phyloP scores from a whole-genome alignment of 2,113 vertebrate genomes.

The Hippocampus abdominalis region DNA sequence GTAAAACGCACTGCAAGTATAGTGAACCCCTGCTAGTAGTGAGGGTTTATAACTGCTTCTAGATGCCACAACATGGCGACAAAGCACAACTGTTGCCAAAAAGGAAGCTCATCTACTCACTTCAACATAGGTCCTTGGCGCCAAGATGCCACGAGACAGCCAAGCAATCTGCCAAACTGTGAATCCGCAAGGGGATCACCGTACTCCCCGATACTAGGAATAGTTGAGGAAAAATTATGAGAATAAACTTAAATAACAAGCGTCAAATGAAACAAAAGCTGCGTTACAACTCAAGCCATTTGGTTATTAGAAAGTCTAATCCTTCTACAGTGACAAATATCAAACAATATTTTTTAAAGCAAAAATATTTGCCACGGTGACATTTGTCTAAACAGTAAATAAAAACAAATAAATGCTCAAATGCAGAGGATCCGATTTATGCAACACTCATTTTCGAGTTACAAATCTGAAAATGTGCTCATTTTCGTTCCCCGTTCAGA shows the following conservation, averaged over 20 bases:
- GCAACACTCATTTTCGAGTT: not conserved
- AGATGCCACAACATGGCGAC: not conserved
- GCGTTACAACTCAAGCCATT: not conserved
- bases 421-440: not conserved
- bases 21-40: not conserved
- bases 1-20: constrained; percentile 1
- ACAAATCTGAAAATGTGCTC: not conserved
- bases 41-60: not conserved
- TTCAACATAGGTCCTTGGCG: not conserved
- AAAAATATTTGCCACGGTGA: not conserved
- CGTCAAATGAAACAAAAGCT: not conserved
- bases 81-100: not conserved
- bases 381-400: not conserved
- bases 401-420: not conserved
- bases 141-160: no score
- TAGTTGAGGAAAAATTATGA: not conserved
- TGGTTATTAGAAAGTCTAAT: not conserved
- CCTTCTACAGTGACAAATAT: not conserved
- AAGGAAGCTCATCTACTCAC: not conserved
- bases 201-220: not conserved
- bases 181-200: not conserved
- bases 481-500: not conserved
- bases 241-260: not conserved
- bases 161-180: not conserved
- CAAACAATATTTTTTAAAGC: not conserved